Evolutionary conservation across 1,140 invertebrate species (phyloP), one percentile per base, ranked within the genome.

Genomic region (Papilio dardanus): DNA sequence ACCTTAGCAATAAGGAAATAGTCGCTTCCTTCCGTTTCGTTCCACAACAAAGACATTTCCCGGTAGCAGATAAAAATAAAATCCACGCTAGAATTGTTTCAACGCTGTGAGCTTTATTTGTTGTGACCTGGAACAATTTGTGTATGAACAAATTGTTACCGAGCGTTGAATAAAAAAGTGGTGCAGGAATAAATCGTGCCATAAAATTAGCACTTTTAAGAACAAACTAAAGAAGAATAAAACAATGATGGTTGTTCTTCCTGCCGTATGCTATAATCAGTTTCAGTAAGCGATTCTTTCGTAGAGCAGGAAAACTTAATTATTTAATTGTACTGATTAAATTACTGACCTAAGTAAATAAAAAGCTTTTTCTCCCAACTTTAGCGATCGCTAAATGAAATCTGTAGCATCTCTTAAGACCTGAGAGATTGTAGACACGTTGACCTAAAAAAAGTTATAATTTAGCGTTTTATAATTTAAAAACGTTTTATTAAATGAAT

Each of bases 41-140:
- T 62, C 54, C 54, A 30, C 54, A 62, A 62, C 54, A 62, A 62
- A 62, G 54, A 62, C 21, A 62, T 62, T 62, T 62, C 54, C 54
- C 21, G 54, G 54, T 62, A 62, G 24, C 54, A 62, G 50, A 28
- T 62, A 62, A 62, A 62, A 62, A 62, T 62, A 62, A 62, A 62
- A 62, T 62, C 54, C 54, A 62, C 54, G 54, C 54, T 28, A 62
- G 54, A 62, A 62, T 28, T 24, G 54, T 28, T 62, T 62, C 24
- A 62, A 62, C 54, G 54, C 54, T 62, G 50, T 21, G 21, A 24
- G 50, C 50, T 62, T 62, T 58, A 21, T 58, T 28, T 62, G 10
- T 62, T 62, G 24, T 14, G 54, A 54, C 50, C 24, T 28, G 21
- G 12, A 62, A 62, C 24, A 30, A 62, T 62, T 62, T 62, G 12